phyloP scores from a whole-genome alignment of 2,797 vertebrate species.

The Molossus molossus region DNA sequence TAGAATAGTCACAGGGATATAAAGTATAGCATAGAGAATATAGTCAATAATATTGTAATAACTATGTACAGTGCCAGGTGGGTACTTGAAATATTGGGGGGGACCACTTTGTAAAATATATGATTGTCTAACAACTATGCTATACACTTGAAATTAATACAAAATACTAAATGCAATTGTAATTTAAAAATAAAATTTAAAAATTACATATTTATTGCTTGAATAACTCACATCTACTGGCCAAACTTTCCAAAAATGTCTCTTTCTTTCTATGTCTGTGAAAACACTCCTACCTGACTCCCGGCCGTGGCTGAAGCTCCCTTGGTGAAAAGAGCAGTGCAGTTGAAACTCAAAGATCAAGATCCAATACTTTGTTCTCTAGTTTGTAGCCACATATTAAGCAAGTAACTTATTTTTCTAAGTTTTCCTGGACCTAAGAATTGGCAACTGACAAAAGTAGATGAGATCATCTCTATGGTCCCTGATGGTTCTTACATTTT shows the following conservation, averaged over 20 bases:
- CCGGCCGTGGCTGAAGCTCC: background rate
- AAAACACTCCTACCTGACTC: background rate
- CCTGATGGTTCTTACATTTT: conserved; percentile 30
- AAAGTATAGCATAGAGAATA: background rate
- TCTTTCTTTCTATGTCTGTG: conserved; percentile 18
- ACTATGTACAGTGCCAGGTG: background rate
- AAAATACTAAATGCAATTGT: background rate
- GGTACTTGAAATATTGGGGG: background rate
- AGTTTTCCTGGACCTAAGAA: conserved; percentile 13
- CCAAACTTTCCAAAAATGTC: background rate
- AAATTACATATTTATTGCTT: background rate
- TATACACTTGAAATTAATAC: background rate
- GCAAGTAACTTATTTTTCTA: conserved; percentile 22
- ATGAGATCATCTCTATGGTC: conserved; percentile 22
- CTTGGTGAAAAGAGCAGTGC: background rate
- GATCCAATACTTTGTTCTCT: background rate
- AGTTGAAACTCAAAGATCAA: background rate
- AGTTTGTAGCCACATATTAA: conserved; percentile 1
- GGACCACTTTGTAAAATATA: background rate
- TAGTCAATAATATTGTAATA: background rate
- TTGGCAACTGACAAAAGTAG: conserved; percentile 48
- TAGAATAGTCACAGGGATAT: background rate
- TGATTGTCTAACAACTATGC: background rate
- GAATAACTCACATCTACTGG: background rate
- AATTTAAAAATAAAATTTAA: background rate